Evolutionary conservation across 2,888 invertebrate species (phyloP).

Genomic region (Spisula solida): DNA sequence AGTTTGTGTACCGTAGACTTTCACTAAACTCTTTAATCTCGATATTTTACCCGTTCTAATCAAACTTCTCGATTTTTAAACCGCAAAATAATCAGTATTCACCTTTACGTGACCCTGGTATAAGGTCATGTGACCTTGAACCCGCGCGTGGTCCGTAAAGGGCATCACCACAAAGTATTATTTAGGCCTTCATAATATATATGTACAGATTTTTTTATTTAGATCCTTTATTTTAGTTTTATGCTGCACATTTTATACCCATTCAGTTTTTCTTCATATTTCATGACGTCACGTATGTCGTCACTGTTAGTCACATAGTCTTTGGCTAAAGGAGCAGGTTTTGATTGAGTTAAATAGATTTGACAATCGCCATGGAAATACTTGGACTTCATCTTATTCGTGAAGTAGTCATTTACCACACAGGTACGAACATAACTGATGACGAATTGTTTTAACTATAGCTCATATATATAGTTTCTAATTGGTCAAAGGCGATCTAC

Average conservation of each 20-base stretch:
- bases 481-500: background rate
- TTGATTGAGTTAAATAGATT: background rate
- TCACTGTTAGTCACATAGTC: constrained; percentile 26
- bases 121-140: constrained; percentile 34
- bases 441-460: background rate
- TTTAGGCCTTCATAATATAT: constrained; percentile 48
- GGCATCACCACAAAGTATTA: constrained; percentile 74
- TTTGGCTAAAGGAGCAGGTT: background rate
- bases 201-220: constrained; percentile 31
- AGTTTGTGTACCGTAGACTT: constrained; percentile 3
- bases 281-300: constrained; percentile 8
- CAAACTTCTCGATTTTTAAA: constrained; percentile 17
- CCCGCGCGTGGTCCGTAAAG: constrained; percentile 47
- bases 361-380: background rate
- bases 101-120: constrained; percentile 57
- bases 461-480: no score
- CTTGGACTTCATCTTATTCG: background rate
- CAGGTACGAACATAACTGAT: background rate
- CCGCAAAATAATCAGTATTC: constrained; percentile 66
- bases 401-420: background rate
- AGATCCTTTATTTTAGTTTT: constrained; percentile 30
- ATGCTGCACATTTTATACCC: constrained; percentile 24
- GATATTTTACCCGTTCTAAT: background rate
- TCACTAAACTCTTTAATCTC: constrained; percentile 10
- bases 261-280: constrained; percentile 9